Evolutionary conservation across 2,888 invertebrate genomes (phyloP).

Genomic region (Drosophila nr. medialis): DNA sequence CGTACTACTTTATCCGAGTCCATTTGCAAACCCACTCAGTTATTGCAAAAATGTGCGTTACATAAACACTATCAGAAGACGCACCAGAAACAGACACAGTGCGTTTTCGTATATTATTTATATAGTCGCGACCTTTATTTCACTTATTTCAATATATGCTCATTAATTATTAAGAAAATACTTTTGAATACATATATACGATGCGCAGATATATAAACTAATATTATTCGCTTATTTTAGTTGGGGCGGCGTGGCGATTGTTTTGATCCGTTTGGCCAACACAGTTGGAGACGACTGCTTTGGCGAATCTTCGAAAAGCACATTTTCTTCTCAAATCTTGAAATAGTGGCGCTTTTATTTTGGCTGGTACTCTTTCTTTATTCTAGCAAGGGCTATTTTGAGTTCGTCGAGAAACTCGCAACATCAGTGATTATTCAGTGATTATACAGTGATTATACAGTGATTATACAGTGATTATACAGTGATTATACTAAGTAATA

Average conservation of each 20-base stretch:
- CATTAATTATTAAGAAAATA: conserved; percentile 43
- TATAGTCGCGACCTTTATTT: conserved; percentile 26
- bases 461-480: neutral
- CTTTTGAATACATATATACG: conserved; percentile 16
- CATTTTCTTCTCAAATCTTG: conserved; percentile 59
- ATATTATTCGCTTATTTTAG: conserved; percentile 48
- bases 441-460: too few species aligned
- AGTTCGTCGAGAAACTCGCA: neutral
- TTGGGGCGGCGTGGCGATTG: conserved; percentile 39
- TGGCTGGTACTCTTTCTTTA: conserved; percentile 34
- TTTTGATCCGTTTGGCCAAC: conserved; percentile 56
- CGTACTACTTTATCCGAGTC: conserved; percentile 84
- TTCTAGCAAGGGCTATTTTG: conserved; percentile 2
- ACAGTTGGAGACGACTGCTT: conserved; percentile 62
- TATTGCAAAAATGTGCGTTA: conserved; percentile 51
- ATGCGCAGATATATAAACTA: conserved; percentile 31
- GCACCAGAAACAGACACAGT: conserved; percentile 29
- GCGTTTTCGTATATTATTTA: conserved; percentile 30
- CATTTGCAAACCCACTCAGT: conserved; percentile 60
- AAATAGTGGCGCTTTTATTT: conserved; percentile 50
- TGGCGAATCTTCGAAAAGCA: conserved; percentile 60
- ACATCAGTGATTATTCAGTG: neutral
- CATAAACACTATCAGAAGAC: conserved; percentile 63
- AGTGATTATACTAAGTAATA: neutral
- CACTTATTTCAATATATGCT: conserved; percentile 45